A percentile compares a stretch with the other conserved stretches of the same genome.
phyloP scores from a whole-genome alignment of 2,797 vertebrate species.

The Serranus cabrilla region DNA sequence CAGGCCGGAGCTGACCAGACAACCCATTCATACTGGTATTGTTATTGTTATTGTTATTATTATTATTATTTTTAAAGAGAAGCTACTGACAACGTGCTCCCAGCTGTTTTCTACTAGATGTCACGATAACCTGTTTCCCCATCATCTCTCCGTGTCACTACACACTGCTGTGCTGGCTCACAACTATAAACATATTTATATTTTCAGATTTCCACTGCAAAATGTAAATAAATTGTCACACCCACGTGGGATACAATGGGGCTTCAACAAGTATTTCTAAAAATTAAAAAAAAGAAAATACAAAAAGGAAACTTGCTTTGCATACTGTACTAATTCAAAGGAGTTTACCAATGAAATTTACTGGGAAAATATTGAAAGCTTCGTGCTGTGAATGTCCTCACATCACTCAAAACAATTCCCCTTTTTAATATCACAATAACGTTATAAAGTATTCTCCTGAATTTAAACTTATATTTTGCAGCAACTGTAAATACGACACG shows the following conservation, averaged over 20 bases:
- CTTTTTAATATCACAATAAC: slow-evolving; percentile 40
- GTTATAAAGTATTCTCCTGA: slow-evolving; percentile 8
- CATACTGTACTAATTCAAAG: slow-evolving; percentile 23
- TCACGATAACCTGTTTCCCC: slow-evolving; percentile 63
- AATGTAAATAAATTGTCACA: slow-evolving; percentile 30
- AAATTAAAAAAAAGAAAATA: too few species aligned
- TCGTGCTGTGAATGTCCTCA: slow-evolving; percentile 3
- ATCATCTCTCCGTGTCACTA: slow-evolving; percentile 40
- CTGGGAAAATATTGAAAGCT: slow-evolving; percentile 11
- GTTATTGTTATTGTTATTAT: slow-evolving; percentile 38
- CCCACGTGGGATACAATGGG: neutral
- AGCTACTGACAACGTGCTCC: slow-evolving; percentile 52
- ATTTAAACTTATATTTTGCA: slow-evolving; percentile 39
- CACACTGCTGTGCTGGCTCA: slow-evolving; percentile 23
- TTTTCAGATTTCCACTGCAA: slow-evolving; percentile 10
- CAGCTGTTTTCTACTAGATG: slow-evolving; percentile 56
- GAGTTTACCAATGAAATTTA: slow-evolving; percentile 32
- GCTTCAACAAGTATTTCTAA: slow-evolving; percentile 42
- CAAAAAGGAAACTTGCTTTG: slow-evolving; percentile 38
- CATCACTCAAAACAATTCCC: slow-evolving; percentile 20
- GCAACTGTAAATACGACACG: slow-evolving; percentile 32
- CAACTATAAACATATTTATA: slow-evolving; percentile 19
- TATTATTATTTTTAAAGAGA: slow-evolving; percentile 42
- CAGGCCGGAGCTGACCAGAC: slow-evolving; percentile 49
- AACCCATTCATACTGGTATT: slow-evolving; percentile 18